These are phyloP conservation scores for Chondrosia reniformis DNA, from an alignment of 37 sponge, comb jelly and placozoan genomes.

Conservation along the genomic window DNA sequence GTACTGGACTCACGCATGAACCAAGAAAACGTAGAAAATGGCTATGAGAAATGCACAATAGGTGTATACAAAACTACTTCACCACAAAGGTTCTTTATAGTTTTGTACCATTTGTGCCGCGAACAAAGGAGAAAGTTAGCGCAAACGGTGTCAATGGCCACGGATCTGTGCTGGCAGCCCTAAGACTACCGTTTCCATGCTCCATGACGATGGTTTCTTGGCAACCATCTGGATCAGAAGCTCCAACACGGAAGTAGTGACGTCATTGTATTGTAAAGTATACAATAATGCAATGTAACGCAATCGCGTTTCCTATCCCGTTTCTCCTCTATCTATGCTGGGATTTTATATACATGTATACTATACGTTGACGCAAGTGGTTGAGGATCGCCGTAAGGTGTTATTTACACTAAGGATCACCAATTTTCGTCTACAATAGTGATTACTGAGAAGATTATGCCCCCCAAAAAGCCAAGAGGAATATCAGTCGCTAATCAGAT, in stretches of 20 bases:
- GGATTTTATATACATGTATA: too few species aligned
- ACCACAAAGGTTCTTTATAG: background rate
- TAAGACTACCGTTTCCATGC: background rate
- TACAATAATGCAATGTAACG: too few species aligned
- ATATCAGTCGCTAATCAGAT: too few species aligned
- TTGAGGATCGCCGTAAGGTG: too few species aligned
- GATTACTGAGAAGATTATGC: too few species aligned
- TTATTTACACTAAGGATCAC: too few species aligned
- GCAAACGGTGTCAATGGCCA: background rate
- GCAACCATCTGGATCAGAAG: slow-evolving; percentile 16
- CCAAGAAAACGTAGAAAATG: background rate
- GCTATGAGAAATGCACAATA: background rate
- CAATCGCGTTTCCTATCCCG: slow-evolving; percentile 28
- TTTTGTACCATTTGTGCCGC: slow-evolving; percentile 17
- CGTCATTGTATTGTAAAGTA: background rate
- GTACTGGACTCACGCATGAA: background rate
- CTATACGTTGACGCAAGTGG: too few species aligned
- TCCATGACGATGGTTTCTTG: slow-evolving; percentile 13
- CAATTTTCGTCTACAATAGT: too few species aligned
- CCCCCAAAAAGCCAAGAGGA: too few species aligned
- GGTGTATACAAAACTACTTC: background rate
- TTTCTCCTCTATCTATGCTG: too few species aligned
- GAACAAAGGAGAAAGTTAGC: background rate
- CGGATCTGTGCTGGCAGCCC: too few species aligned
- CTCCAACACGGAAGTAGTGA: slow-evolving; percentile 24